Evolutionary conservation across 2,888 invertebrate genomes (phyloP), one percentile per base, ranked within the genome.

Genomic region (Caradrina kadenii): DNA sequence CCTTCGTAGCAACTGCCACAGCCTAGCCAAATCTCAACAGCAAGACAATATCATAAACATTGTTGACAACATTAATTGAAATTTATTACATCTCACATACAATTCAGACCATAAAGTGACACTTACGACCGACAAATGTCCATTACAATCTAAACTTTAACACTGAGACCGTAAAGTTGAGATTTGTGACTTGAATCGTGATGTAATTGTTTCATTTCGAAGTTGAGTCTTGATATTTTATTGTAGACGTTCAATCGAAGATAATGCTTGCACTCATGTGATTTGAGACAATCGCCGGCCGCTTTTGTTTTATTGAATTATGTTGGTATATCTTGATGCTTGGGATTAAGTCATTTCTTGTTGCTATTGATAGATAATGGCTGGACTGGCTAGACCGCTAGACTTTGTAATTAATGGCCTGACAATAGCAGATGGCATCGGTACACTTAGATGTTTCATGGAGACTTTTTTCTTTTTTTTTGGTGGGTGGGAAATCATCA

Each of bases 41-140:
- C 88, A 91, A 92, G 91, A 93, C 93, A 93, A 92, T 92, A 89
- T 89, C 91, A 89, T 88, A 89, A 82, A 85, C 84, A 82, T 88
- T 92, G 95, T 93, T 93, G 91, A 88, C 95, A 89, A 86, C 87
- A 90, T 90, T 95, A 94, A 96, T 96, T 95, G 94, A 95, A 95
- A 96, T 95, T 93, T 95, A 96, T 95, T 94, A 88, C 91, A 89
- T 90, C 89, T 93, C 91, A 87, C 89, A 88, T 87, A 87, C 85
- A 80, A 88, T 89, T 90, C 89, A 87, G 88, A 88, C 90, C 88
- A 87, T 87, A 87, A 92, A 91, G 86, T 88, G 89, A 87, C 89
- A 86, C 90, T 89, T 88, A 84, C 71, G 54, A 73, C 73, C 69
- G 78, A 78, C 79, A 58, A 50, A 35, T 19, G 17, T 48, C 48